phyloP scores from a whole-genome alignment of 2,888 invertebrate species.

The Microctonus aethiopoides region DNA sequence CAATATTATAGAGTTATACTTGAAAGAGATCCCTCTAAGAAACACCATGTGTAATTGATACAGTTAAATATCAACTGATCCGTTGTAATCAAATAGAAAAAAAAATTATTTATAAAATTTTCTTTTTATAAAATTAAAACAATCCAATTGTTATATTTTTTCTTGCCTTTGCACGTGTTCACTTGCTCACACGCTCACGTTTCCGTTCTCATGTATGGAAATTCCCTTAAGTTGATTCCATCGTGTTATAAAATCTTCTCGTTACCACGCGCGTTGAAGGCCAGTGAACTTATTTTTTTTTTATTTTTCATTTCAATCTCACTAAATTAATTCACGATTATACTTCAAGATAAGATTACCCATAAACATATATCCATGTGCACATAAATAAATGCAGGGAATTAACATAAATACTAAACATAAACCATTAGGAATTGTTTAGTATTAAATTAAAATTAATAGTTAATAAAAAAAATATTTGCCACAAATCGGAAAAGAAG shows the following conservation, averaged over 20 bases:
- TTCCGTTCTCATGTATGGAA: conserved; percentile 54
- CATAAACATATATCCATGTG: background rate
- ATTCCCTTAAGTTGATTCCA: conserved; percentile 30
- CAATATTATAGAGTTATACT: too few relatives aligned
- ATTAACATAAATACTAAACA: too few relatives aligned
- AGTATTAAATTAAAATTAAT: background rate
- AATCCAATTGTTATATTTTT: background rate
- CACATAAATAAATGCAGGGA: background rate
- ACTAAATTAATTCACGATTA: conserved; percentile 11
- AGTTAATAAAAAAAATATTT: background rate
- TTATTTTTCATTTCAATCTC: background rate
- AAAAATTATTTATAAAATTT: background rate
- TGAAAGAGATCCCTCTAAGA: background rate
- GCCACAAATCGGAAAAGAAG: background rate
- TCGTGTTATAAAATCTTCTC: background rate
- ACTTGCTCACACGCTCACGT: conserved; percentile 26
- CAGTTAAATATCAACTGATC: too few relatives aligned
- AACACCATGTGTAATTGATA: too few relatives aligned
- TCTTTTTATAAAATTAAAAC: background rate
- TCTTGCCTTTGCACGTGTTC: background rate
- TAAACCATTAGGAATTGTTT: too few relatives aligned
- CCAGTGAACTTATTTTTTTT: conserved; percentile 34
- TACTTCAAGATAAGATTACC: background rate
- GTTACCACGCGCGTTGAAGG: conserved; percentile 2
- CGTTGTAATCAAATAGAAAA: background rate